phyloP scores from a whole-genome alignment of 2,797 vertebrate species.

The Acipenser oxyrinchus region DNA sequence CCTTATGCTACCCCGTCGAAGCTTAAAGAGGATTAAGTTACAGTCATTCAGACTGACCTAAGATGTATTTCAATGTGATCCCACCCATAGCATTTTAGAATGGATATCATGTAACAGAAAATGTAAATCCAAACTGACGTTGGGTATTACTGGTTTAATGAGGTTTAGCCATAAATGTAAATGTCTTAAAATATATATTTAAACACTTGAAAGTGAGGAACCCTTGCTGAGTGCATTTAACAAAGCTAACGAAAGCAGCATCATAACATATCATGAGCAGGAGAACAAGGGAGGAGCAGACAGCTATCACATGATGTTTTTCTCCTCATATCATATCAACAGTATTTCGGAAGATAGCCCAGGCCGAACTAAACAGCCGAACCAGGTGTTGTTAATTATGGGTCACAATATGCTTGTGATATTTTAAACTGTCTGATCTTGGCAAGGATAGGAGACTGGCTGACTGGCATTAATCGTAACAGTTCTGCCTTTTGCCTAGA shows the following conservation, averaged over 20 bases:
- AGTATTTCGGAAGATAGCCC: constrained; percentile 31
- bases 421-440: constrained; percentile 17
- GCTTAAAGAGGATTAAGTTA: not conserved
- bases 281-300: constrained; percentile 36
- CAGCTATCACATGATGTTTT: constrained; percentile 46
- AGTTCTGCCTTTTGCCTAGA: too few species aligned
- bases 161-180: not conserved
- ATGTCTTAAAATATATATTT: too few species aligned
- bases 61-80: not conserved
- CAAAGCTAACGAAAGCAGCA: constrained; percentile 22
- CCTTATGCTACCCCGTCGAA: not conserved
- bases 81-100: not conserved
- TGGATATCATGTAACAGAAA: not conserved
- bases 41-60: not conserved
- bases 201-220: not conserved
- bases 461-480: too few species aligned
- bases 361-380: constrained; percentile 17
- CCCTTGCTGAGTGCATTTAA: not conserved
- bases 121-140: not conserved
- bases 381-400: constrained; percentile 10
- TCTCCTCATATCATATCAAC: constrained; percentile 38
- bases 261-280: constrained; percentile 30
- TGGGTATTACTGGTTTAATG: not conserved
- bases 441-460: not conserved
- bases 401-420: constrained; percentile 15